These are phyloP conservation scores for Meloidogyne hapla DNA, from an alignment of 1,140 invertebrate genomes.

Conservation along the genomic window DNA sequence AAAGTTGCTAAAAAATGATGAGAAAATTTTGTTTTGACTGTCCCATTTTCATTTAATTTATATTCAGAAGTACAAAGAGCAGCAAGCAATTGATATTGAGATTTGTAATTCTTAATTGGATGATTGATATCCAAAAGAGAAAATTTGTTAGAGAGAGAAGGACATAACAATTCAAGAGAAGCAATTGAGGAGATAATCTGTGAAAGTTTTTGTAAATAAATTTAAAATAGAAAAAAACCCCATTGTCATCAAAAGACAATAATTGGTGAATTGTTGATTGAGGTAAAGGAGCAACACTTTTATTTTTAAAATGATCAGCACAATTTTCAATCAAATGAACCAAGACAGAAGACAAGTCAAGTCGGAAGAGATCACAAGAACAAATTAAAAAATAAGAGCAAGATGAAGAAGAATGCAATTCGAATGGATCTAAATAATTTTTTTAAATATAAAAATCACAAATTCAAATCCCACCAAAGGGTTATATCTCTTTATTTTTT, in stretches of 20 bases:
- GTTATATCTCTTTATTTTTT: too few relatives aligned
- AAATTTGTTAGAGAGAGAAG: neutral
- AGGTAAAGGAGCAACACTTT: neutral
- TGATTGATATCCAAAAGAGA: neutral
- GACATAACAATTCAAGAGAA: neutral
- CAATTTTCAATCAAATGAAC: conserved; percentile 8
- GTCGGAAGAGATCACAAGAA: neutral
- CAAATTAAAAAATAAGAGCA: conserved; percentile 14
- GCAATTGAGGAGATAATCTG: neutral
- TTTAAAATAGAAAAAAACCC: neutral
- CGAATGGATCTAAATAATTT: conserved; percentile 1
- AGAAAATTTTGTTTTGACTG: neutral
- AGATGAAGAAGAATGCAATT: neutral
- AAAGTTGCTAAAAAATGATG: conserved; percentile 3
- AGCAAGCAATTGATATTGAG: neutral
- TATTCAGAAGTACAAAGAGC: neutral
- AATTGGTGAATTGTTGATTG: neutral
- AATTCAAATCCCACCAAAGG: too few relatives aligned
- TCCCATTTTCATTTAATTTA: neutral
- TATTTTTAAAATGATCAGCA: neutral
- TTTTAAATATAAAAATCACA: neutral
- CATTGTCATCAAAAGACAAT: neutral
- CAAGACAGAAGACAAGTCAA: conserved; percentile 1
- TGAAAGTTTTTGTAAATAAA: neutral
- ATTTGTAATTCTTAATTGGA: neutral